Evolutionary conservation across 2,113 vertebrate species (phyloP).

Genomic region (Dipodomys merriami): DNA sequence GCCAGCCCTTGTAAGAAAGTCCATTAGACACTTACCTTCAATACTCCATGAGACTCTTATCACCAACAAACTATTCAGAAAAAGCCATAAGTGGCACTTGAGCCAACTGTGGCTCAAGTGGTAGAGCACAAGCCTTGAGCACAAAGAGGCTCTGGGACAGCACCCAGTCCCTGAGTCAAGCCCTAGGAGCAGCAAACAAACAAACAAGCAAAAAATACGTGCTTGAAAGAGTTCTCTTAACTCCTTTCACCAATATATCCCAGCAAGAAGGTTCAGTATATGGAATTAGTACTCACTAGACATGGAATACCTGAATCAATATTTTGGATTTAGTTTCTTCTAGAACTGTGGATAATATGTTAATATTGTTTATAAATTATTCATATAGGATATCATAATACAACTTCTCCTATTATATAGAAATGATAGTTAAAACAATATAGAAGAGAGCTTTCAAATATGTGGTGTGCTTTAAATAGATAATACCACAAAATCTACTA

Average conservation of each 20-base stretch:
- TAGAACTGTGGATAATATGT: background rate
- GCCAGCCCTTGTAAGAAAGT: no score
- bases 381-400: background rate
- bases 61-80: no score
- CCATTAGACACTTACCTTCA: no score
- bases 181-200: no score
- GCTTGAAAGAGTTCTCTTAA: background rate
- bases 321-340: background rate
- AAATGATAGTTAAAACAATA: background rate
- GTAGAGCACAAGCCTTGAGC: no score
- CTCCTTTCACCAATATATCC: fast-evolving
- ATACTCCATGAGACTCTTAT: no score
- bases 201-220: no score
- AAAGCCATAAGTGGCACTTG: no score
- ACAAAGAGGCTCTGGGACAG: no score
- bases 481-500: background rate
- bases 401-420: background rate
- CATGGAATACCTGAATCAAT: no score
- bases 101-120: no score
- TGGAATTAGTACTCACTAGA: background rate
- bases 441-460: background rate
- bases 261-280: background rate
- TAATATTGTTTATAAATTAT: background rate
- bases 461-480: background rate
- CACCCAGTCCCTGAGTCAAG: no score